phyloP scores from a whole-genome alignment of 1,140 invertebrate species.

The Diprion similis region DNA sequence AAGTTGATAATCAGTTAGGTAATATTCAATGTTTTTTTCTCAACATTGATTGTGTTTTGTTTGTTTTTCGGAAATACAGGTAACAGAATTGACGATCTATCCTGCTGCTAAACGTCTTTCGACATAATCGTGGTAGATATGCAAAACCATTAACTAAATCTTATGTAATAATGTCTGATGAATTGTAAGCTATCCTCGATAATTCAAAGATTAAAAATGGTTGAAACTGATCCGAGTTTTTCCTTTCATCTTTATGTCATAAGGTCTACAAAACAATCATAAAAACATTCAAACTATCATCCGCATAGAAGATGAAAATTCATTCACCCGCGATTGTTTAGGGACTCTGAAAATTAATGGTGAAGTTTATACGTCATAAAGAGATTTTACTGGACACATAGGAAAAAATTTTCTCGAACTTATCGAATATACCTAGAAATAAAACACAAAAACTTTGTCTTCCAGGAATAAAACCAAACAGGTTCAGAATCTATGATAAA shows the following conservation, averaged over 20 bases:
- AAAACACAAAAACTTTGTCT: no score
- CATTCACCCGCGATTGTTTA: no score
- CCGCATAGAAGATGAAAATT: no score
- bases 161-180: neutral
- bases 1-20: neutral
- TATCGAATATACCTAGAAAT: no score
- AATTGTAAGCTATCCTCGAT: neutral
- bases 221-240: neutral
- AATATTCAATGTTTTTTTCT: neutral
- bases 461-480: no score
- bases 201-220: neutral
- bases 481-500: no score
- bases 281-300: no score
- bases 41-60: neutral
- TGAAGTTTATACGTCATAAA: no score
- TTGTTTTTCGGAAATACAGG: neutral
- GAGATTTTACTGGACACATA: no score
- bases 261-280: neutral
- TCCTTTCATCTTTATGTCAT: neutral
- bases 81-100: neutral
- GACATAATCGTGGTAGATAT: neutral
- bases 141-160: neutral
- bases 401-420: no score
- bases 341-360: no score
- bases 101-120: conserved; percentile 41